Evolutionary conservation across 2,888 invertebrate genomes (phyloP).

Genomic region (Cantharis rustica): DNA sequence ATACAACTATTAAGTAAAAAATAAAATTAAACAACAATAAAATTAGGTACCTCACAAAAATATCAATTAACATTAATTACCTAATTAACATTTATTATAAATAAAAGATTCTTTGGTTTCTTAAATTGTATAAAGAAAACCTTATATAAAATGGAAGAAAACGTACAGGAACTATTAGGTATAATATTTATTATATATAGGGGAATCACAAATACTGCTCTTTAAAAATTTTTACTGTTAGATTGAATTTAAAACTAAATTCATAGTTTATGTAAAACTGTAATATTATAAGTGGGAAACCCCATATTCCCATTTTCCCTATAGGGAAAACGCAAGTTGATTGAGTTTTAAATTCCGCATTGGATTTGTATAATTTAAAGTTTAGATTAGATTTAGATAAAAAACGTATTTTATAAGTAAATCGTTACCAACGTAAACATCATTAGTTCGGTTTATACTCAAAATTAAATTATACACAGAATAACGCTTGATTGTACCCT

Average conservation of each 20-base stretch:
- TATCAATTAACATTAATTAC: conserved; percentile 9
- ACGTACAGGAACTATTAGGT: conserved; percentile 1
- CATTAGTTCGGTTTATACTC: background rate
- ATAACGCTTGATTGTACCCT: too few species aligned
- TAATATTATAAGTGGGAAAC: background rate
- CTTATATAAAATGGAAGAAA: conserved; percentile 4
- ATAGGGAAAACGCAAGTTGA: background rate
- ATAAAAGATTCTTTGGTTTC: conserved; percentile 25
- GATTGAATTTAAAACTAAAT: background rate
- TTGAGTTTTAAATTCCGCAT: background rate
- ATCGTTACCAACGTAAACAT: background rate
- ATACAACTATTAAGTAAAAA: background rate
- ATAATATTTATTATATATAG: background rate
- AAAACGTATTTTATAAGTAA: too few species aligned
- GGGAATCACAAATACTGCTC: background rate
- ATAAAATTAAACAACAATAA: conserved; percentile 4
- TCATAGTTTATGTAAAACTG: too few species aligned
- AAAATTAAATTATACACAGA: background rate
- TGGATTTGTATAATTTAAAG: too few species aligned
- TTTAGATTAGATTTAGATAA: background rate
- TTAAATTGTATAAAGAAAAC: conserved; percentile 9
- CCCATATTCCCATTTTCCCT: background rate
- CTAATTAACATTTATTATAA: conserved; percentile 13
- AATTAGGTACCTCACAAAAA: conserved; percentile 25
- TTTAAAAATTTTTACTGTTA: background rate